Conservation (phyloP, 2,888 invertebrate species). For the Leptopilina drosophilae region DNA sequence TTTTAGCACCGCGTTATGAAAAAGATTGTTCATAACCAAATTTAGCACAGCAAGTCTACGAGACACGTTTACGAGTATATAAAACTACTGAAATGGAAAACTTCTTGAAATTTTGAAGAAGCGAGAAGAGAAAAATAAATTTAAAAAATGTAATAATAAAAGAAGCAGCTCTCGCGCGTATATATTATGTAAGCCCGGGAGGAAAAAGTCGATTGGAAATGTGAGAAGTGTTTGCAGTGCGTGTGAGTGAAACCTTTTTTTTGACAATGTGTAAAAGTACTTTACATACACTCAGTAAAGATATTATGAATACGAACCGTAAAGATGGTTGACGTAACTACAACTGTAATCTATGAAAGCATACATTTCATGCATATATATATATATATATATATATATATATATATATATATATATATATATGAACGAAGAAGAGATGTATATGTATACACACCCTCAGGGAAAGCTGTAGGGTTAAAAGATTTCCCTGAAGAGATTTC, state of each 20-base stretch:
- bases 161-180: conserved; percentile 5
- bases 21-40: too few relatives aligned
- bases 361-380: conserved; percentile 13
- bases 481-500: conserved; percentile 49
- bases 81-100: background rate
- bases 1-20: too few relatives aligned
- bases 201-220: conserved; percentile 60
- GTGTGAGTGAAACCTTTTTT: conserved; percentile 7
- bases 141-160: background rate
- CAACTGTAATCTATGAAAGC: conserved; percentile 38
- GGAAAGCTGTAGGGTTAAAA: conserved; percentile 32
- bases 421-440: too few relatives aligned
- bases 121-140: conserved; percentile 9
- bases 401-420: too few relatives aligned
- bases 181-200: conserved; percentile 62
- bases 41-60: background rate
- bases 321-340: conserved; percentile 20
- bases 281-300: background rate
- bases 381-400: too few relatives aligned
- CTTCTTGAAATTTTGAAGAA: conserved; percentile 13
- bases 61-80: background rate
- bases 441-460: background rate
- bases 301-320: background rate
- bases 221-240: conserved; percentile 33
- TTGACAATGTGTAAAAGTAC: background rate